Percentiles rank a stretch among this genome's conserved stretches.
These are phyloP conservation scores for Polyommatus iphigenia DNA, from an alignment of 2,888 invertebrate species.

Conservation along the genomic window DNA sequence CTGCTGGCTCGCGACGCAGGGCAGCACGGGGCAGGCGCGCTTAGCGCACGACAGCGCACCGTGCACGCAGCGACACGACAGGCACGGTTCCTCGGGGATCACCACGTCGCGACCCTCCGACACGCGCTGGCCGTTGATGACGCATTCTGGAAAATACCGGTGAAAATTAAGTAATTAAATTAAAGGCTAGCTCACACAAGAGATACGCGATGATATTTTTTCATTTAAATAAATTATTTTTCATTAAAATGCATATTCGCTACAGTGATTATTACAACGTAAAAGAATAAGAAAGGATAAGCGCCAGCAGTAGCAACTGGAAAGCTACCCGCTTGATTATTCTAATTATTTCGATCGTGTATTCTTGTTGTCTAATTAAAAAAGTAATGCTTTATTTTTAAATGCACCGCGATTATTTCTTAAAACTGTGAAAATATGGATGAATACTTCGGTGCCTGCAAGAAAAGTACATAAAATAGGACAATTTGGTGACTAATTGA, in stretches of 20 bases:
- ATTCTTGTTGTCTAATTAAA: too few species aligned
- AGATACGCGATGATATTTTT: too few species aligned
- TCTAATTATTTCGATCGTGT: too few species aligned
- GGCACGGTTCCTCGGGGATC: constrained; percentile 91
- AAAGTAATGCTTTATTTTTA: too few species aligned
- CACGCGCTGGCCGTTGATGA: constrained; percentile 90
- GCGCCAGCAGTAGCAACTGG: too few species aligned
- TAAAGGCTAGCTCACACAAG: not conserved
- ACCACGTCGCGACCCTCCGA: constrained; percentile 90
- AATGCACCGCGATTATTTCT: too few species aligned
- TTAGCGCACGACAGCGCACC: constrained; percentile 89
- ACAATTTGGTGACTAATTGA: not conserved
- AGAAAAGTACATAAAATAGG: not conserved
- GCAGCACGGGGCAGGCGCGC: constrained; percentile 92
- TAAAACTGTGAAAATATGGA: too few species aligned
- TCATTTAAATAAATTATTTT: too few species aligned
- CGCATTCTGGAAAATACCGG: constrained; percentile 82
- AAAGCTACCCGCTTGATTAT: too few species aligned
- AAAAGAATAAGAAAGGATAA: too few species aligned
- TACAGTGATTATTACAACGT: too few species aligned
- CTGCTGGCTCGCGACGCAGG: constrained; percentile 87
- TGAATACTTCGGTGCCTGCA: not conserved
- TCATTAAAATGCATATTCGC: too few species aligned
- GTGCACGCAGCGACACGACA: constrained; percentile 89
- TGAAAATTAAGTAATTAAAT: not conserved